Percentiles rank a stretch among this genome's conserved stretches.
phyloP scores from a whole-genome alignment of 2,797 vertebrate species.

The Oceanodroma leucorhoa region DNA sequence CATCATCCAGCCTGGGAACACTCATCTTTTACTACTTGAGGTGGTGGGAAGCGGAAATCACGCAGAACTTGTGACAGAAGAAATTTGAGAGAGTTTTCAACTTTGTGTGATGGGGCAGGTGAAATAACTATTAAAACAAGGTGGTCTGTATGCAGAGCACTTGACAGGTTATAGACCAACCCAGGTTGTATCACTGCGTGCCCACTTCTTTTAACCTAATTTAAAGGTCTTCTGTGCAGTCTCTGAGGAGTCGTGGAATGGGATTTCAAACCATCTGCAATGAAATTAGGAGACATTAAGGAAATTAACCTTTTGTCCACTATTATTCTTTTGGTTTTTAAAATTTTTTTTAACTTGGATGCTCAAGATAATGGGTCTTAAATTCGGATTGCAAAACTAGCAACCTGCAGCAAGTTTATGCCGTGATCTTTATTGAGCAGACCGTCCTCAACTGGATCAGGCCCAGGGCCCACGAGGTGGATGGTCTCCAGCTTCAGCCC shows the following conservation, averaged over 20 bases:
- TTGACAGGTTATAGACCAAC: background rate
- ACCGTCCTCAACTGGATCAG: background rate
- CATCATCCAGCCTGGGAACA: background rate
- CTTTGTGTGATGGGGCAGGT: background rate
- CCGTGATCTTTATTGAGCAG: background rate
- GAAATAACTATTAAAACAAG: background rate
- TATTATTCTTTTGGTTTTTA: background rate
- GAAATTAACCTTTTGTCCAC: background rate
- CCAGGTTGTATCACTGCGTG: accelerated
- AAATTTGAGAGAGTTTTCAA: background rate
- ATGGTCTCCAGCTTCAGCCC: background rate
- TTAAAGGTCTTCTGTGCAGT: background rate
- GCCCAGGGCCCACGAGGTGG: background rate
- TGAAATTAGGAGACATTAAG: background rate
- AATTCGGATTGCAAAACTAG: background rate
- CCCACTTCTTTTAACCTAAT: background rate
- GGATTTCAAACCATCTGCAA: background rate
- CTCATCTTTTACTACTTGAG: accelerated
- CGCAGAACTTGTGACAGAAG: background rate
- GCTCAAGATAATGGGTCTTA: background rate
- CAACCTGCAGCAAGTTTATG: background rate
- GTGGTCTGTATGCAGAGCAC: background rate
- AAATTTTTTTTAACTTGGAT: background rate
- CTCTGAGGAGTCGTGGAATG: background rate
- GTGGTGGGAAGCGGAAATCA: background rate